These are phyloP conservation scores for Isichthys henryi DNA, from an alignment of 2,113 vertebrate genomes.

Conservation along the genomic window DNA sequence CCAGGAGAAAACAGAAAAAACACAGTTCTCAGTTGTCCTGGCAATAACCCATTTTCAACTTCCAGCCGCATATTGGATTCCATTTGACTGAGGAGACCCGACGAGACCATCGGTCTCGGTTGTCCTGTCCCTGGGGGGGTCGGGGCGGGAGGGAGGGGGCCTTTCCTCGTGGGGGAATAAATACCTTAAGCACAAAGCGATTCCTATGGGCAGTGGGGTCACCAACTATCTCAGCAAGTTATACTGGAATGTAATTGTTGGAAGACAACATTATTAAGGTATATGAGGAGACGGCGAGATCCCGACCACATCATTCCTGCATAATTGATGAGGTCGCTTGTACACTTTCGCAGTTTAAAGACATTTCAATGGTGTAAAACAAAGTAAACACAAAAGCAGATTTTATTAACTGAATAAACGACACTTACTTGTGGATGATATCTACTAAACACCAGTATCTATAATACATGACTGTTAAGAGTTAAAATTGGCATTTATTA, in stretches of 20 bases:
- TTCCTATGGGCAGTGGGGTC: background rate
- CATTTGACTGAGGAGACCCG: conserved; percentile 1
- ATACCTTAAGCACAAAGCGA: background rate
- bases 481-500: background rate
- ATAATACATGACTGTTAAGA: background rate
- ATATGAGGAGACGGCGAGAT: background rate
- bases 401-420: background rate
- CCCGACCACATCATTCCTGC: background rate
- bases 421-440: background rate
- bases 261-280: background rate
- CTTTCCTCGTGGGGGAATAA: background rate
- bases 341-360: background rate
- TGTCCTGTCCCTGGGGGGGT: background rate
- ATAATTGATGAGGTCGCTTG: background rate
- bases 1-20: background rate
- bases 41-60: background rate
- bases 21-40: background rate
- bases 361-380: background rate
- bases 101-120: background rate
- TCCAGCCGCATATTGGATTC: background rate
- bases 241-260: background rate
- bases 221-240: background rate
- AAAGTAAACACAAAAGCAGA: background rate
- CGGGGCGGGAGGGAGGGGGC: background rate
- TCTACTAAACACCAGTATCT: background rate